Evolutionary conservation across 2,113 vertebrate species (phyloP).

Genomic region (Rana temporaria): DNA sequence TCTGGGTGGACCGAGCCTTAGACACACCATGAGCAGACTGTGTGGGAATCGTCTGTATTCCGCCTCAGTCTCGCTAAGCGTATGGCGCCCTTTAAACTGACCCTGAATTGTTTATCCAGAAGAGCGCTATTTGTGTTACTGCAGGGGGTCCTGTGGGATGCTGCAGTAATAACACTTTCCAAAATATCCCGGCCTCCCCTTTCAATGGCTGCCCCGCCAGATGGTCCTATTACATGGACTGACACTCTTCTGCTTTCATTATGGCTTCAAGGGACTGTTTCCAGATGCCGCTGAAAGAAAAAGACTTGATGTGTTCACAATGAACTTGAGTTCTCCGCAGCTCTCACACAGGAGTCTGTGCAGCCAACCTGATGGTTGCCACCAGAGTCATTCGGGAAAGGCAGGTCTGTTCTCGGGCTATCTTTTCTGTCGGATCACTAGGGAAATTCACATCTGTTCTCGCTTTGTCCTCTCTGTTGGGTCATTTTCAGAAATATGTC

Average conservation of each 20-base stretch:
- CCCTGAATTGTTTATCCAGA: neutral
- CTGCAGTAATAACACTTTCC: neutral
- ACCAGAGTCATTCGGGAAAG: neutral
- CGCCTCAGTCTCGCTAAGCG: no score
- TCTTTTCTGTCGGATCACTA: no score
- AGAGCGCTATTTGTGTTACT: neutral
- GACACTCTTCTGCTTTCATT: neutral
- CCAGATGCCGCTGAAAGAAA: neutral
- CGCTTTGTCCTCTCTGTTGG: no score
- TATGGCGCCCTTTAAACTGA: no score
- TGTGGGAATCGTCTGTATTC: no score
- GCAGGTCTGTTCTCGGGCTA: no score
- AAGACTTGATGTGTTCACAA: neutral
- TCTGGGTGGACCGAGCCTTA: no score
- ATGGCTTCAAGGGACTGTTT: neutral
- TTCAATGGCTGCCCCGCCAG: neutral
- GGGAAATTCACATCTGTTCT: no score
- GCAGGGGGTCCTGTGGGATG: neutral
- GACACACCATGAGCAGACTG: no score
- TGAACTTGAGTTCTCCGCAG: neutral
- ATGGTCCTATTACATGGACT: slow-evolving; percentile 11
- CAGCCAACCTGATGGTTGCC: neutral
- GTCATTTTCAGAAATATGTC: no score
- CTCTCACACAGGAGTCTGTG: neutral
- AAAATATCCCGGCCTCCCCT: neutral